Evolutionary conservation across 1,140 invertebrate species (phyloP).

Genomic region (Drosophila nigrodunni): DNA sequence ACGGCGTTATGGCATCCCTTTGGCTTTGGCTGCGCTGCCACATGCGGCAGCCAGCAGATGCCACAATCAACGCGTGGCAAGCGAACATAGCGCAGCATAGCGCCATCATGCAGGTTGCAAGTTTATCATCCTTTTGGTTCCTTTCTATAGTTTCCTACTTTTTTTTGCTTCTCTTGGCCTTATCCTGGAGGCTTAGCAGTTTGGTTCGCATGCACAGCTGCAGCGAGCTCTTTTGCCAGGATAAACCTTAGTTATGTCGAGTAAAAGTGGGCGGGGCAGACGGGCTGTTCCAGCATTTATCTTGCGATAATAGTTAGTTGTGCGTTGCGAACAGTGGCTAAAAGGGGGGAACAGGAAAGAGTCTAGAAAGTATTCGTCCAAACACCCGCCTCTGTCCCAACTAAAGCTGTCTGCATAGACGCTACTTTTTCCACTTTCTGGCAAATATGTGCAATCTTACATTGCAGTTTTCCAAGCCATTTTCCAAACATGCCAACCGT

Average conservation of each 20-base stretch:
- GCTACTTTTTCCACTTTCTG: slow-evolving; percentile 56
- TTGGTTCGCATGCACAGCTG: slow-evolving; percentile 56
- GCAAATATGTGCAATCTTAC: slow-evolving; percentile 65
- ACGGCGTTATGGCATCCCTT: slow-evolving; percentile 50
- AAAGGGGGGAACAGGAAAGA: not conserved
- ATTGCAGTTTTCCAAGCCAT: slow-evolving; percentile 18
- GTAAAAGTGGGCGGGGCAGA: not conserved
- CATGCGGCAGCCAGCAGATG: slow-evolving; percentile 51
- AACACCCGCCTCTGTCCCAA: slow-evolving; percentile 41
- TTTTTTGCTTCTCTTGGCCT: slow-evolving; percentile 26
- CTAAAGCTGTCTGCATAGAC: slow-evolving; percentile 21
- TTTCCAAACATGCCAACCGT: too few relatives aligned
- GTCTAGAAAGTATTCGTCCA: too few relatives aligned
- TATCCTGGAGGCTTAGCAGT: slow-evolving; percentile 72
- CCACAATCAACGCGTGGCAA: slow-evolving; percentile 42
- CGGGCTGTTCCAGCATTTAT: slow-evolving; percentile 65
- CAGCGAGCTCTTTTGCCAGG: slow-evolving; percentile 20
- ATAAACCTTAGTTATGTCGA: slow-evolving; percentile 78
- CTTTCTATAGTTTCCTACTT: not conserved
- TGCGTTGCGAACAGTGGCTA: slow-evolving; percentile 26
- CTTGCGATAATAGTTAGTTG: slow-evolving; percentile 80
- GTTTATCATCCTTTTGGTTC: slow-evolving; percentile 7
- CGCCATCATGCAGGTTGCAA: slow-evolving; percentile 62
- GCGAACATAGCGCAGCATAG: slow-evolving; percentile 14
- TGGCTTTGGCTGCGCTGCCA: slow-evolving; percentile 31